Evolutionary conservation across 2,113 vertebrate genomes (phyloP), one percentile per base, ranked within the genome.

Genomic region (Xyliphius kryptos): DNA sequence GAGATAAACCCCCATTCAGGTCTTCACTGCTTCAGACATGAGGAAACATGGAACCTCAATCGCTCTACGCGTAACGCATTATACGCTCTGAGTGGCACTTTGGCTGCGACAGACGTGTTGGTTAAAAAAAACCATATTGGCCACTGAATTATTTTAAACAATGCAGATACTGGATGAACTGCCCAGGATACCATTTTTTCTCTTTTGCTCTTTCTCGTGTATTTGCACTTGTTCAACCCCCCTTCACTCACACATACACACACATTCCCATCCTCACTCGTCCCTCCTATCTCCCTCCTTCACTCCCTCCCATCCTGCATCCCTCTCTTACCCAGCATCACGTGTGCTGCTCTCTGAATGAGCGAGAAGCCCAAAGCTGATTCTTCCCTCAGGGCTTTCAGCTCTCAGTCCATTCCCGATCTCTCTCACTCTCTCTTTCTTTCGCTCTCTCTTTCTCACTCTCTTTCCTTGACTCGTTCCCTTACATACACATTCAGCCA

Each of bases 311-410:
- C 40, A 54, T 50, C 20, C 48, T 40, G 22, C 67, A 52, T 21
- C 1, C 6, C 17, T 63, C 67, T 59, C 68, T 49, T 51, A 48
- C 63, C 40, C 55, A 65, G 40, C 19, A 56, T 63, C 63, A 63
- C 62, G 9, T 70, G 43, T 61, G 26, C 49, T 65, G 65, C 50
- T 49, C 56, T 70, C 32, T 65, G 68, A 70, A 63, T 49, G 11
- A 55, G 49, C 65, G 62, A 44, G 49, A 59, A 52, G 68, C 61
- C 44, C 56, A 40, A 57, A 37, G 55, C 68, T 59, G 61, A 48
- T 26, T 63, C 57, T 44, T 38, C 65, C 68, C 49, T 47, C 51
- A 48, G 61, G 61, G 61, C 68, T 70, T 59, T 36, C 43, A 13
- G 56, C 59, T 62, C 56, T 36, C 43, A 9, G 41, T 47, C 51